These are phyloP conservation scores for Sepioteuthis lessoniana DNA, from an alignment of 2,888 invertebrate species.

Conservation along the genomic window DNA sequence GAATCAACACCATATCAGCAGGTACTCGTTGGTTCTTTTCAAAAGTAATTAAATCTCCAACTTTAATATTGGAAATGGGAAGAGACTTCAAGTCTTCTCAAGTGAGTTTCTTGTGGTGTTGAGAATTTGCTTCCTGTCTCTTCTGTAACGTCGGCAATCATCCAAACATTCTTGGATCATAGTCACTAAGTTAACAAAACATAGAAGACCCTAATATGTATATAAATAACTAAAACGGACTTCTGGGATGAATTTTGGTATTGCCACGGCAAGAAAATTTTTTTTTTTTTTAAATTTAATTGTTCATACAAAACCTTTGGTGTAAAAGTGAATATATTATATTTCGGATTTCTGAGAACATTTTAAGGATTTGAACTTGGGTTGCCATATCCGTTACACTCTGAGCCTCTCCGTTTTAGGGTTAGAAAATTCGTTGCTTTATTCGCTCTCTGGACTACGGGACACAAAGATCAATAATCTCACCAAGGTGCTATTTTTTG, in stretches of 20 bases:
- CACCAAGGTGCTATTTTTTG: no score
- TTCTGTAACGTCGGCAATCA: constrained; percentile 91
- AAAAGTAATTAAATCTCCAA: constrained; percentile 85
- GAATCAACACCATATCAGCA: constrained; percentile 93
- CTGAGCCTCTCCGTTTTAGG: no score
- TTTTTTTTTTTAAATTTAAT: no score
- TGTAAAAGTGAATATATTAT: no score
- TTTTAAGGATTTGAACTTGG: no score
- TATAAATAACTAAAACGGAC: constrained; percentile 97
- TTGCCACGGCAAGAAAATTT: constrained; percentile 98
- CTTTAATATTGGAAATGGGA: constrained; percentile 85
- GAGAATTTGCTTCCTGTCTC: constrained; percentile 97
- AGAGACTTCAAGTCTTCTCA: constrained; percentile 80
- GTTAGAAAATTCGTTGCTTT: no score
- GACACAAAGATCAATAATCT: no score
- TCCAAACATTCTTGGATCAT: constrained; percentile 97
- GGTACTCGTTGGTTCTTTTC: constrained; percentile 97
- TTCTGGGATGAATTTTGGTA: constrained; percentile 97
- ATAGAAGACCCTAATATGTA: constrained; percentile 99
- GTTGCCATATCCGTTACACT: no score
- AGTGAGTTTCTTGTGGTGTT: constrained; percentile 91
- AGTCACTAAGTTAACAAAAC: constrained; percentile 96
- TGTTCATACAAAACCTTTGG: constrained; percentile 98
- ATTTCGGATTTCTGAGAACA: no score
- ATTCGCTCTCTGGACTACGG: no score